A percentile compares a stretch with the other conserved stretches of the same genome.
Conservation (phyloP, 2,113 vertebrate species). For the Cromileptes altivelis region DNA sequence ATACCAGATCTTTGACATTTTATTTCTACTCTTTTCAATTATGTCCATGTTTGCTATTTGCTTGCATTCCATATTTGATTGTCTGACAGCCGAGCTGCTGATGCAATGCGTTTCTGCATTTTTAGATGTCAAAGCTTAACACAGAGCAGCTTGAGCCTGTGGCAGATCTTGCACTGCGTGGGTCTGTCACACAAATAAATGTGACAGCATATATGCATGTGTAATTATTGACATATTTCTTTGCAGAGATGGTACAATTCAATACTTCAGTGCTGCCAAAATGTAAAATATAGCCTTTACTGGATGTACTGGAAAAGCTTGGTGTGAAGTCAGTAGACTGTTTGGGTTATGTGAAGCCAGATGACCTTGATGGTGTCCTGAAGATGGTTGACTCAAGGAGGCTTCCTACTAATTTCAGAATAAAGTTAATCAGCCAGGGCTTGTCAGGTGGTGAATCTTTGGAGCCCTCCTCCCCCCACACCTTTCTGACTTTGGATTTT, state of each 20-base stretch:
- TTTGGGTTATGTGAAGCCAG: neutral
- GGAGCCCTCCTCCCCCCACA: too few relatives aligned
- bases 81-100: neutral
- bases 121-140: slow-evolving; percentile 2
- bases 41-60: neutral
- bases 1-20: neutral
- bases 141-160: neutral
- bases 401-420: neutral
- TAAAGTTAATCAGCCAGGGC: neutral
- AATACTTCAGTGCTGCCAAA: neutral
- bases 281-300: neutral
- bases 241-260: neutral
- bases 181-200: slow-evolving; percentile 1
- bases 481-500: neutral
- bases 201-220: neutral
- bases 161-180: neutral
- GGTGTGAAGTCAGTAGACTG: neutral
- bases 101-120: neutral
- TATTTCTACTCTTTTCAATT: neutral
- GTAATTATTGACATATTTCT: neutral
- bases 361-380: neutral
- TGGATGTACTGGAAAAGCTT: neutral
- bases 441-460: neutral
- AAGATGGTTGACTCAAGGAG: neutral
- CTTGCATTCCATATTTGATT: neutral